Percentiles rank a stretch among this genome's conserved stretches.
phyloP scores from a whole-genome alignment of 2,113 vertebrate genomes.

The Eptesicus fuscus region DNA sequence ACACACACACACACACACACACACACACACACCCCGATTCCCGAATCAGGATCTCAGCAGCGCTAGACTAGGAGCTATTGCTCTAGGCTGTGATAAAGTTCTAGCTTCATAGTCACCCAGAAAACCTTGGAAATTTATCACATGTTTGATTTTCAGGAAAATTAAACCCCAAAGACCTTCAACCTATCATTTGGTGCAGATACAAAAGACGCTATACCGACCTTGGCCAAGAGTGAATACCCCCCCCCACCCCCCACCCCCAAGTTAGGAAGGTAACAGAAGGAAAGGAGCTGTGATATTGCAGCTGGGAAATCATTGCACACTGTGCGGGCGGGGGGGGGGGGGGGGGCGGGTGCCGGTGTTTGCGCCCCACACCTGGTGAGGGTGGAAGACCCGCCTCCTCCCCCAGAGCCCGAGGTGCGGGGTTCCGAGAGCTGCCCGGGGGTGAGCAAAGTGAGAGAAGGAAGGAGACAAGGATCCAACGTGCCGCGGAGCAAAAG shows the following conservation, averaged over 20 bases:
- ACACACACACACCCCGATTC: neutral
- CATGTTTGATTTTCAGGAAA: neutral
- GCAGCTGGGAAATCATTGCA: neutral
- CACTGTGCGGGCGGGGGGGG: neutral
- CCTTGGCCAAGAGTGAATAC: neutral
- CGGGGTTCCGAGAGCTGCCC: neutral
- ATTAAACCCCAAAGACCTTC: neutral
- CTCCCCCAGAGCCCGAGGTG: neutral
- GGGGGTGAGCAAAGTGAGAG: rapidly evolving
- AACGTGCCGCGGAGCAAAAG: neutral
- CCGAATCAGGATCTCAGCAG: neutral
- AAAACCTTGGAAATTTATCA: neutral
- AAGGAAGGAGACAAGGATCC: neutral
- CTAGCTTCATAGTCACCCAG: neutral
- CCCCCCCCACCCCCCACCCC: neutral
- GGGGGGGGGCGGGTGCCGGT: neutral
- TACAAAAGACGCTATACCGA: neutral
- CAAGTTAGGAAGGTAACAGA: neutral
- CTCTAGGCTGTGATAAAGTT: neutral
- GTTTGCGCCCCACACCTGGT: neutral
- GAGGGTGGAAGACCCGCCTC: neutral
- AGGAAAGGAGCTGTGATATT: neutral
- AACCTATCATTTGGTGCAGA: neutral
- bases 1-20: too few relatives aligned
- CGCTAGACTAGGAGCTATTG: neutral